These are phyloP conservation scores for Urocitellus parryii DNA, from an alignment of 2,113 vertebrate genomes.

Conservation along the genomic window DNA sequence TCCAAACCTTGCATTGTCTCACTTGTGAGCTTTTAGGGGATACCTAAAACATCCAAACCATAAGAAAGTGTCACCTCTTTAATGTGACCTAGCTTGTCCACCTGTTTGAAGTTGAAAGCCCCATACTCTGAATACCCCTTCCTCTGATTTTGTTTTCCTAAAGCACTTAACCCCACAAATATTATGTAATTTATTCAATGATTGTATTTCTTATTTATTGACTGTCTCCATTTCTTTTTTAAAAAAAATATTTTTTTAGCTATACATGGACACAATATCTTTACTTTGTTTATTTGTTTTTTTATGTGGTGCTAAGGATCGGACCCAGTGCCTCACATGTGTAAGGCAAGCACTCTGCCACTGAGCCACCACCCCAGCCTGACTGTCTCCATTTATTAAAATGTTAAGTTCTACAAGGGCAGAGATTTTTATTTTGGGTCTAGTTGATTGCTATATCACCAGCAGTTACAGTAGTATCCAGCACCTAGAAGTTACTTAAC, in stretches of 20 bases:
- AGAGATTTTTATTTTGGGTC: not conserved
- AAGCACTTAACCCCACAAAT: not conserved
- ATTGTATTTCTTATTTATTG: not conserved
- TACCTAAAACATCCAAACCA: too few species aligned
- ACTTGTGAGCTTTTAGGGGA: too few species aligned
- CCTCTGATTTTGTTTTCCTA: slow-evolving; percentile 2
- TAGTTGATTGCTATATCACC: not conserved
- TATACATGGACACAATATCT: too few species aligned
- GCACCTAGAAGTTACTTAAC: not conserved
- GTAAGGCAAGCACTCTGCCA: too few species aligned
- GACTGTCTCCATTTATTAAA: not conserved
- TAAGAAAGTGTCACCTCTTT: not conserved
- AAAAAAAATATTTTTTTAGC: too few species aligned
- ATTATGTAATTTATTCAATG: not conserved
- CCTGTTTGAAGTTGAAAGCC: not conserved
- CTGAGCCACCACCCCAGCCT: too few species aligned
- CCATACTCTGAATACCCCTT: not conserved
- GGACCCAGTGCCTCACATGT: too few species aligned
- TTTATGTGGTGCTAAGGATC: too few species aligned
- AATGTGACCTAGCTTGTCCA: not conserved
- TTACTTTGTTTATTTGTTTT: too few species aligned
- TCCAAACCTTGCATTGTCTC: too few species aligned
- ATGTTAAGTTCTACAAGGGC: not conserved
- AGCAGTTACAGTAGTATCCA: not conserved
- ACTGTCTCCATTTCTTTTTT: not conserved